Base-by-base conservation (phyloP, 2,797 vertebrate genomes). In the Macropodus opercularis region DNA sequence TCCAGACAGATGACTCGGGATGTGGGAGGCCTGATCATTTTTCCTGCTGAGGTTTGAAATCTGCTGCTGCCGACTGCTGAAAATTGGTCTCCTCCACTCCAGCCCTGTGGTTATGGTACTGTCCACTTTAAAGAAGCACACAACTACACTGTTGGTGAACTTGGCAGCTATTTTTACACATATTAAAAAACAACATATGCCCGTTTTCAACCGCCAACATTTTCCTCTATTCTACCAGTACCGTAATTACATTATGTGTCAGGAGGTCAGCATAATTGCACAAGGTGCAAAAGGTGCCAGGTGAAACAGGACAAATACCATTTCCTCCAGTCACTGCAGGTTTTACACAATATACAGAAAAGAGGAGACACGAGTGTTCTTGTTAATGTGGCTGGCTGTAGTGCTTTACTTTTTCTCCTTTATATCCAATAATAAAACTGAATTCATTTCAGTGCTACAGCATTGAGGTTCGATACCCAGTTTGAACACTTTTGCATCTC, bases 1-100 rank as follows among this genome's bases (percentile, higher is more conserved):
- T 86, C 68, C 80, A 87, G 87, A 92, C 82, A 86, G 87, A 92
- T 85, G 80, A 81, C 52, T 76, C 35, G 23, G 76, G 77, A 66
- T 72, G 83, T 72, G 69, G 77, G 77, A 76, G 81, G 75, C 66
- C 73, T 72, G 75, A 80, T 86, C 79, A 82, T 91, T 89, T 89
- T 82, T 89, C 85, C 75, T 77, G 83, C 69, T 7, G 55, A 42
- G 69, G 74, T 80, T 84, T 77, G 61, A 79, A 79, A 70, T 57
- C 71, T 62, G 73, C 72, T 83, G 71, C 72, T 80, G 74, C 74
- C 47, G 22, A 68, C 58, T 60, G 77, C 49, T 72, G 66, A 72
- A 64, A 79, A 85, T 69, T 29, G 29, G 53, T 55, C 54, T 64
- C 36, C 70, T 70, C 36, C 67, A 71, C 50, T 70, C 56, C 40